phyloP scores from a whole-genome alignment of 1,140 invertebrate species.

The Mycetomoellerius zeteki region DNA sequence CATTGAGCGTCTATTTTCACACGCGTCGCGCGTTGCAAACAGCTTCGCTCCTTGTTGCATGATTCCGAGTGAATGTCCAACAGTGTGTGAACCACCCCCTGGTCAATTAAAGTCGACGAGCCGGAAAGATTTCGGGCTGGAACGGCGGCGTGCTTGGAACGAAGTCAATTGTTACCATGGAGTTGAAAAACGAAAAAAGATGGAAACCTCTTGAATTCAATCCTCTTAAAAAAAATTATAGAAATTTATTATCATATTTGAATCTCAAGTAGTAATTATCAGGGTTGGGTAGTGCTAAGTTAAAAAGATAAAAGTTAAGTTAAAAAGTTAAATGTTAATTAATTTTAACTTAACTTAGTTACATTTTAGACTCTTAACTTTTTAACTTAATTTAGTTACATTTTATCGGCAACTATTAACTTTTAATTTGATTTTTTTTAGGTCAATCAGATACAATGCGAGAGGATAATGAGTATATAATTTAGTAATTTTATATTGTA shows the following conservation, averaged over 20 bases:
- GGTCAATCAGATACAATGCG: no score
- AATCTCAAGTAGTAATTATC: slow-evolving; percentile 3
- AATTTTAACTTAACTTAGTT: no score
- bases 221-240: background rate
- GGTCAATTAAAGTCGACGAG: slow-evolving; percentile 67
- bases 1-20: slow-evolving; percentile 84
- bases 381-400: no score
- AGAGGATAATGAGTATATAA: no score
- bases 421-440: no score
- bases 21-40: slow-evolving; percentile 71
- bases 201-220: background rate
- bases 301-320: no score
- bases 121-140: slow-evolving; percentile 36
- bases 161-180: slow-evolving; percentile 23
- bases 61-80: slow-evolving; percentile 60
- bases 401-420: no score
- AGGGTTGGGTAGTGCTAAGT: no score
- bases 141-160: slow-evolving; percentile 39
- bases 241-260: background rate
- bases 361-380: no score
- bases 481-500: no score
- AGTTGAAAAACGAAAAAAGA: background rate
- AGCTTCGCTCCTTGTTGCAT: slow-evolving; percentile 77
- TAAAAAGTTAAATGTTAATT: no score
- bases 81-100: slow-evolving; percentile 26